phyloP scores from a whole-genome alignment of 2,113 vertebrate species.

The Leuciscus idus region DNA sequence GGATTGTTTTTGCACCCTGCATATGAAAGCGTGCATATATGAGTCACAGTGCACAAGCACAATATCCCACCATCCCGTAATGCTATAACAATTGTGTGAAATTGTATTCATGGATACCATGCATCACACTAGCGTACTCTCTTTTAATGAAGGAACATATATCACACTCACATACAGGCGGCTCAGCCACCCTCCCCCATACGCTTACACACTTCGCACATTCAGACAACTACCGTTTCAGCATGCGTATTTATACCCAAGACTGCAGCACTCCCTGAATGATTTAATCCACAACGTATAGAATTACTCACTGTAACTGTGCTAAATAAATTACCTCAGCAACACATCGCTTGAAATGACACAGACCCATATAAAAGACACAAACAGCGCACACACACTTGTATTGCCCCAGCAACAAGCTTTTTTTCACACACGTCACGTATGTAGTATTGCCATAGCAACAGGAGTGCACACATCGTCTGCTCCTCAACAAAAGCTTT shows the following conservation, averaged over 20 bases:
- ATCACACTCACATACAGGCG: background rate
- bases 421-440: slow-evolving; percentile 47
- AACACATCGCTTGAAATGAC: background rate
- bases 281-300: background rate
- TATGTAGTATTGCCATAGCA: slow-evolving; percentile 59
- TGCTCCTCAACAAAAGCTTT: slow-evolving; percentile 45
- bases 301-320: slow-evolving; percentile 7
- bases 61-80: slow-evolving; percentile 3
- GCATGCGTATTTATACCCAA: slow-evolving; percentile 7
- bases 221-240: slow-evolving; percentile 32
- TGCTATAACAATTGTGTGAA: slow-evolving; percentile 14
- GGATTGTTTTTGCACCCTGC: background rate
- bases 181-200: background rate
- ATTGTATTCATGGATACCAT: background rate
- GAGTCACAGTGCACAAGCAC: slow-evolving; percentile 8
- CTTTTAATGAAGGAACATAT: slow-evolving; percentile 44
- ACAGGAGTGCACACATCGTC: slow-evolving; percentile 47
- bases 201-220: slow-evolving; percentile 37
- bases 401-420: slow-evolving; percentile 56
- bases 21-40: background rate
- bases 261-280: background rate
- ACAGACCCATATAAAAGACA: background rate
- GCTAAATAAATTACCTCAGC: background rate
- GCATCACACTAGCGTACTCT: slow-evolving; percentile 15
- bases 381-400: background rate